Evolutionary conservation across 1,140 invertebrate species (phyloP).

Genomic region (Battus philenor): DNA sequence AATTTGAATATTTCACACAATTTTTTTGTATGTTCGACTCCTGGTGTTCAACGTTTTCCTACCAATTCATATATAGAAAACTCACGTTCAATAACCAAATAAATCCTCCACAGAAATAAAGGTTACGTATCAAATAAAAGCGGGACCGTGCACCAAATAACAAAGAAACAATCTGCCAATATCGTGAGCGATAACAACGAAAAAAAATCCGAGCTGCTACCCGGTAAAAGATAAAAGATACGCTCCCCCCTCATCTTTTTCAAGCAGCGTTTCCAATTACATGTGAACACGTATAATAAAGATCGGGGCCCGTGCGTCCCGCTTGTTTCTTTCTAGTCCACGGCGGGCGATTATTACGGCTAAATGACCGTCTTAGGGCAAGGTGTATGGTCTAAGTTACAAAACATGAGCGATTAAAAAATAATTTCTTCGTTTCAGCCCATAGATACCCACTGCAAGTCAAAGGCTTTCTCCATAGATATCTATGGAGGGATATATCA

Average conservation of each 20-base stretch:
- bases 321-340: conserved; percentile 56
- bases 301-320: conserved; percentile 22
- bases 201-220: conserved; percentile 11
- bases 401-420: conserved; percentile 9
- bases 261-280: conserved; percentile 57
- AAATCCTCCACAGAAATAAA: background rate
- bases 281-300: conserved; percentile 54
- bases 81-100: background rate
- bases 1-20: no score
- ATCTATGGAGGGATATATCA: no score
- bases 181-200: conserved; percentile 11
- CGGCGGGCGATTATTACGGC: conserved; percentile 65
- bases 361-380: conserved; percentile 68
- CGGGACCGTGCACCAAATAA: conserved; percentile 10
- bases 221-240: conserved; percentile 16
- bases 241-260: conserved; percentile 25
- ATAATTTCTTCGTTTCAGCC: background rate
- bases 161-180: conserved; percentile 15
- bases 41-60: background rate
- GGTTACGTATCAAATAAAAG: no score
- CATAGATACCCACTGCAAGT: no score
- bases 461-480: no score
- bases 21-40: no score
- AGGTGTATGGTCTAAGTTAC: conserved; percentile 19
- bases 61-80: no score